A percentile compares a stretch with the other conserved stretches of the same genome.
These are phyloP conservation scores for Heterotilapia buettikoferi DNA, from an alignment of 2,113 vertebrate species.

Conservation along the genomic window DNA sequence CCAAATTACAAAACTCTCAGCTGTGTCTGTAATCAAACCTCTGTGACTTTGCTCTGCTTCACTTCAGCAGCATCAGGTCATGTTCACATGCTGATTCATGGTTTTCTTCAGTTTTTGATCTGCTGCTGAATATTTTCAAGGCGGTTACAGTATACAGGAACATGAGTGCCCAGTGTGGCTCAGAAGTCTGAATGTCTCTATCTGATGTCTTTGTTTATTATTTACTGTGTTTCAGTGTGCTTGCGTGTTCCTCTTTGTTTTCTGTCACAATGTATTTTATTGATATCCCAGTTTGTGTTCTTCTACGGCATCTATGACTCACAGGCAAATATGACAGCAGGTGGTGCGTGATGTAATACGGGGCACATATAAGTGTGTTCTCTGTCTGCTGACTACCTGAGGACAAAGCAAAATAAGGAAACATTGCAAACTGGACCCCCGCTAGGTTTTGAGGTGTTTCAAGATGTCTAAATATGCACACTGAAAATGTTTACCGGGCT, in stretches of 20 bases:
- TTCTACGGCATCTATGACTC: conserved; percentile 40
- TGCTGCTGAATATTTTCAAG: neutral
- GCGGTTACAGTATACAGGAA: neutral
- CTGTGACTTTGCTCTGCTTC: neutral
- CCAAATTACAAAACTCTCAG: neutral
- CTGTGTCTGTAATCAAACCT: neutral
- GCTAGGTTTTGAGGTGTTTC: neutral
- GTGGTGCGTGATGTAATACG: conserved; percentile 45
- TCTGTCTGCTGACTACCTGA: neutral
- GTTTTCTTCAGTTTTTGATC: neutral
- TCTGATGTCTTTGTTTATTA: neutral
- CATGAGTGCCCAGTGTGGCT: neutral
- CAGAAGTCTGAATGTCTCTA: neutral
- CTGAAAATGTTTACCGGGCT: neutral
- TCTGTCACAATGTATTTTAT: conserved; percentile 32
- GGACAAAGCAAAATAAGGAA: neutral
- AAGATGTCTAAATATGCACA: neutral
- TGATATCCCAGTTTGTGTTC: conserved; percentile 22
- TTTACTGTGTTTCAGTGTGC: neutral
- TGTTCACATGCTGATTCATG: neutral
- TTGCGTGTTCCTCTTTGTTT: conserved; percentile 26
- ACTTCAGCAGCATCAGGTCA: neutral
- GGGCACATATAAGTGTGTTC: conserved; percentile 28
- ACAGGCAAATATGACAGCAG: conserved; percentile 34
- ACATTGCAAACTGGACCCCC: neutral